Evolutionary conservation across 1,140 invertebrate species (phyloP).

Genomic region (Akabosia matsudoensis): DNA sequence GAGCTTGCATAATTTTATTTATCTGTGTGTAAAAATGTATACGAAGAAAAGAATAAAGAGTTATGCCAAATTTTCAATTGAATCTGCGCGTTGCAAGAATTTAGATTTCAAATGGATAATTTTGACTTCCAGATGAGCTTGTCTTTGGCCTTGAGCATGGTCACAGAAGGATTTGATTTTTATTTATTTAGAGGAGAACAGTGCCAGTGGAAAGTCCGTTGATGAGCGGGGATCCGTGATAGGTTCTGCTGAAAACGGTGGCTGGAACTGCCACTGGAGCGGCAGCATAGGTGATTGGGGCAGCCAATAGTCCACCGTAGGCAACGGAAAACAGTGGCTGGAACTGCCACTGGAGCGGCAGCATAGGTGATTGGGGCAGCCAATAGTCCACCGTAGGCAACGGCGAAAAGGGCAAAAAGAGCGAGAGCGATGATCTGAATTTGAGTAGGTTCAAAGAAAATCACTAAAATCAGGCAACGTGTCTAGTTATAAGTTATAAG

Average conservation of each 20-base stretch:
- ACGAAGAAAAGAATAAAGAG: not conserved
- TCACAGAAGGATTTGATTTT: not conserved
- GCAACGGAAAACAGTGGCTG: not conserved
- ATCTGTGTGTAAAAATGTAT: not conserved
- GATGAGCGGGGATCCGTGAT: slow-evolving; percentile 19
- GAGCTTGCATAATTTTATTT: not conserved
- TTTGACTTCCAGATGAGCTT: not conserved
- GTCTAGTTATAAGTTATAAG: not conserved
- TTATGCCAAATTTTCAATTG: not conserved
- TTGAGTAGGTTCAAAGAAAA: slow-evolving; percentile 18
- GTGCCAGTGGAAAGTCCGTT: slow-evolving; percentile 13
- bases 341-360: not conserved
- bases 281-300: not conserved
- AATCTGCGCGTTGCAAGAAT: not conserved
- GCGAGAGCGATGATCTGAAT: slow-evolving; percentile 24
- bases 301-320: not conserved
- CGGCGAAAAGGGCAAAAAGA: slow-evolving; percentile 31
- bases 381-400: slow-evolving; percentile 30
- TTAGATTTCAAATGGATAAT: no score
- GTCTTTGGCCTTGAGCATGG: not conserved
- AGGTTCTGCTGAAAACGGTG: slow-evolving; percentile 12
- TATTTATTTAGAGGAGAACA: not conserved
- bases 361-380: not conserved
- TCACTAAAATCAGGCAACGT: not conserved
- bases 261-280: slow-evolving; percentile 16